Evolutionary conservation across 2,888 invertebrate genomes (phyloP).

Genomic region (Diarsia dahlii): DNA sequence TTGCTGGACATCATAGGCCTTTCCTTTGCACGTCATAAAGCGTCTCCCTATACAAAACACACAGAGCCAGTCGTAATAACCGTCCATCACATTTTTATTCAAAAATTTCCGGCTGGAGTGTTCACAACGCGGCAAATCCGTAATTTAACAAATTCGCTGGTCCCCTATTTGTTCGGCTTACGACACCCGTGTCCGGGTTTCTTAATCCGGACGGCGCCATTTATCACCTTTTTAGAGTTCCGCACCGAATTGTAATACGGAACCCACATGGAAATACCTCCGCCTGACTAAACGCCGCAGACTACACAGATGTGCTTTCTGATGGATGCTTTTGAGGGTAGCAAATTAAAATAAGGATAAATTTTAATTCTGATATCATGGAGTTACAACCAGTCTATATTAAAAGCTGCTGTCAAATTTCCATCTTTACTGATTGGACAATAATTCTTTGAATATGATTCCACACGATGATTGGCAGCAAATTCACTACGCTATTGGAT

Average conservation of each 20-base stretch:
- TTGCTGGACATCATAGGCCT: background rate
- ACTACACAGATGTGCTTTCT: constrained; percentile 38
- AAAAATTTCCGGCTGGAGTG: constrained; percentile 42
- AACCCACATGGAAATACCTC: constrained; percentile 52
- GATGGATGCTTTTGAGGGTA: constrained; percentile 6
- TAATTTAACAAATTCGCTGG: constrained; percentile 64
- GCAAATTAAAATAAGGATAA: constrained; percentile 6
- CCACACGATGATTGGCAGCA: too few relatives aligned
- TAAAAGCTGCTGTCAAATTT: too few relatives aligned
- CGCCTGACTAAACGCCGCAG: constrained; percentile 8
- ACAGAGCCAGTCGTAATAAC: constrained; percentile 34
- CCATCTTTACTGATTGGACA: too few relatives aligned
- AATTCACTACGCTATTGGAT: too few relatives aligned
- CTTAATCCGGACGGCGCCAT: constrained; percentile 61
- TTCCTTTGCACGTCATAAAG: constrained; percentile 5
- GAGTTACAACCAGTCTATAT: too few relatives aligned
- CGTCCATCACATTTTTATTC: constrained; percentile 57
- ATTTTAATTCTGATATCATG: too few relatives aligned
- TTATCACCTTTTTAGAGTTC: constrained; percentile 68
- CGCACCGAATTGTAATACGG: constrained; percentile 56
- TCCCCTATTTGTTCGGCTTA: constrained; percentile 67
- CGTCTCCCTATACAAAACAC: background rate
- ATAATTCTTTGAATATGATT: too few relatives aligned
- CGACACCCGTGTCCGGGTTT: constrained; percentile 59
- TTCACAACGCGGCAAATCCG: constrained; percentile 45